Percentiles rank a stretch among this genome's conserved stretches.
These are phyloP conservation scores for Heterotilapia buettikoferi DNA, from an alignment of 2,113 vertebrate genomes.

Conservation along the genomic window DNA sequence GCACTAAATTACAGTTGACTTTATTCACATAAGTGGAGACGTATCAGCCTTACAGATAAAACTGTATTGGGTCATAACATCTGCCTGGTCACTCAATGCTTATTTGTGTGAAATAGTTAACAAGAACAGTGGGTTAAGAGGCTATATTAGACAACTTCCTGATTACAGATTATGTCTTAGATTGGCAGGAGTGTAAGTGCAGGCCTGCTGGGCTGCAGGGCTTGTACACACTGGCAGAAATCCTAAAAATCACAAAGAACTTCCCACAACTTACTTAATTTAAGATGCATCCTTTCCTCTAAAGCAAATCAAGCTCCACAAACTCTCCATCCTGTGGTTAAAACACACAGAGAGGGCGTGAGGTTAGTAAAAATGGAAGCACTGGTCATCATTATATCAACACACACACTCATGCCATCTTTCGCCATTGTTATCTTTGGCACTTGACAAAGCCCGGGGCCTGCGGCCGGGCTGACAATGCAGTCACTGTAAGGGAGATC, in stretches of 20 bases:
- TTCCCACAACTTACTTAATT: conserved; percentile 37
- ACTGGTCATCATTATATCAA: conserved; percentile 35
- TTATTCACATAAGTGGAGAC: neutral
- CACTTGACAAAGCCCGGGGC: conserved; percentile 19
- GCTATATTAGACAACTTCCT: neutral
- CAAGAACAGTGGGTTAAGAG: neutral
- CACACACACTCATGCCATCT: conserved; percentile 31
- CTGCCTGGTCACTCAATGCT: neutral
- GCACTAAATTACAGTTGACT: neutral
- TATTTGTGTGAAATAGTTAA: neutral
- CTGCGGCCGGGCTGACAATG: conserved; percentile 42
- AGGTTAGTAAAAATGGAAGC: conserved; percentile 22
- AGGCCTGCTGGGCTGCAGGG: neutral
- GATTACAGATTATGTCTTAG: neutral
- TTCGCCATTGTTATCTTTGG: conserved; percentile 44
- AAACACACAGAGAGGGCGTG: conserved; percentile 23
- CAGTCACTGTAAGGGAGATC: conserved; percentile 44
- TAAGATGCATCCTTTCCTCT: conserved; percentile 2
- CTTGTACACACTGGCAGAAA: neutral
- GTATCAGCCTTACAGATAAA: neutral
- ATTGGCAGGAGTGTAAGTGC: neutral
- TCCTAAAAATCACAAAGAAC: neutral
- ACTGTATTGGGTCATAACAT: neutral
- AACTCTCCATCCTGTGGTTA: conserved; percentile 46
- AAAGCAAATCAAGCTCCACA: neutral